Base-by-base conservation (phyloP, 1,140 invertebrate genomes). In the Drosophila simulans region DNA sequence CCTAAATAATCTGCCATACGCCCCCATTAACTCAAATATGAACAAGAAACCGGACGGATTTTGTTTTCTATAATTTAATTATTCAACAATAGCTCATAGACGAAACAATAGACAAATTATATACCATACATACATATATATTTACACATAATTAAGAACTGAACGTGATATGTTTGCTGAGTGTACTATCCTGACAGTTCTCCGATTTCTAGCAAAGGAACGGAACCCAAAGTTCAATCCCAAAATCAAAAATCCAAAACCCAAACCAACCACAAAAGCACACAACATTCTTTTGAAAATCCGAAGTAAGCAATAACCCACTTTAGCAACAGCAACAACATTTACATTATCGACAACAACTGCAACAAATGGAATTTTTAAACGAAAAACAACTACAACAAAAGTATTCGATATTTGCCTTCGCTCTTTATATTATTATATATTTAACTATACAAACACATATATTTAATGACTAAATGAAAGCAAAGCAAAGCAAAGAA, bases 321-420 rank as follows among this genome's bases (percentile, higher is more conserved):
- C 51, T 45, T 39, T 57, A 58, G 63, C 60, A 42, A 62, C 48
- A 60, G 25, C n/a, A 62, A 60, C 15, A 54, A 52, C 39, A 56
- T 53, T 58, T 15, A 34, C 20, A 48, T 58, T 48, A 48, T 22
- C 43, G 43, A 48, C 68, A 63, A 66, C 35, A 56, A 88, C 48
- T 69, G 73, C 62, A 88, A 80, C 55, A 74, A 68, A 80, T 77
- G 53, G 60, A 72, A 84, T 76, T 71, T 89, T 80, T 48, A 58
- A 59, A 79, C 43, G 37, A 84, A 53, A 77, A 74, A 84, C 45
- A 77, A 76, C 60, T 75, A 80, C 65, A 90, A 90, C 85, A 85
- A 89, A 89, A 89, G 85, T 90, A 89, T 90, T 89, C 85, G 77
- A 89, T 79, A 90, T 89, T 89, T 90, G 85, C 85, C 85, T 89